These are phyloP conservation scores for Clarias macrocephalus DNA, from an alignment of 2,113 vertebrate species.

Conservation along the genomic window DNA sequence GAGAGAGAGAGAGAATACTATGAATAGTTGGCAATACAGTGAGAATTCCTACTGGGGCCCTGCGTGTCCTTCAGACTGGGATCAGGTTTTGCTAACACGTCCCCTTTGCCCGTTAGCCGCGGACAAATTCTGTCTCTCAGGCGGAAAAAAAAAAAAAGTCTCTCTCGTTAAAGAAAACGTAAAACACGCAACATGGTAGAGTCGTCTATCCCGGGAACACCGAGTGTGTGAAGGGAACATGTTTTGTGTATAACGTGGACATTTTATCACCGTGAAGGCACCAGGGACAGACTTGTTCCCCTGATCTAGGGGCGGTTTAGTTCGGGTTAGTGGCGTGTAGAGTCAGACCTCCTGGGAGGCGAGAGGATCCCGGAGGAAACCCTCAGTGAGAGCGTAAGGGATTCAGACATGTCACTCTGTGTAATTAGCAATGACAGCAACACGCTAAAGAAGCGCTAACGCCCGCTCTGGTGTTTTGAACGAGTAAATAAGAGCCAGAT, in stretches of 20 bases:
- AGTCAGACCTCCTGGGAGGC: not conserved
- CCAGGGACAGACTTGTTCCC: not conserved
- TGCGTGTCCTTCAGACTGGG: constrained; percentile 40
- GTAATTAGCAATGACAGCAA: not conserved
- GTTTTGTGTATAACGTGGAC: not conserved
- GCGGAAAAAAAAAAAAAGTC: not conserved
- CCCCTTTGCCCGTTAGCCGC: not conserved
- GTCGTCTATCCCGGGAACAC: not conserved
- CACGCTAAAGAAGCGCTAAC: not conserved
- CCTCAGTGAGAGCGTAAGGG: not conserved
- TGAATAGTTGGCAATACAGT: constrained; percentile 43
- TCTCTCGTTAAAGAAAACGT: no score
- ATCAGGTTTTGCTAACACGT: constrained; percentile 33
- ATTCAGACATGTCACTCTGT: not conserved
- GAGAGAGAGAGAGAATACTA: constrained; percentile 20
- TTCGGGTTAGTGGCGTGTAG: no score
- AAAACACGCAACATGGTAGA: not conserved
- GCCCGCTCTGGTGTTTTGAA: not conserved
- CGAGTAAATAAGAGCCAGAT: not conserved
- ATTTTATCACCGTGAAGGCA: not conserved
- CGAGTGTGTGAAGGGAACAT: not conserved
- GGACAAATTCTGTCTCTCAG: not conserved
- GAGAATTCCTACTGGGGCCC: constrained; percentile 50
- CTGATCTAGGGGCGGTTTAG: not conserved
- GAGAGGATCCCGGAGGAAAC: not conserved